Evolutionary conservation across 2,888 invertebrate genomes (phyloP).

Genomic region (Pammene aurita): DNA sequence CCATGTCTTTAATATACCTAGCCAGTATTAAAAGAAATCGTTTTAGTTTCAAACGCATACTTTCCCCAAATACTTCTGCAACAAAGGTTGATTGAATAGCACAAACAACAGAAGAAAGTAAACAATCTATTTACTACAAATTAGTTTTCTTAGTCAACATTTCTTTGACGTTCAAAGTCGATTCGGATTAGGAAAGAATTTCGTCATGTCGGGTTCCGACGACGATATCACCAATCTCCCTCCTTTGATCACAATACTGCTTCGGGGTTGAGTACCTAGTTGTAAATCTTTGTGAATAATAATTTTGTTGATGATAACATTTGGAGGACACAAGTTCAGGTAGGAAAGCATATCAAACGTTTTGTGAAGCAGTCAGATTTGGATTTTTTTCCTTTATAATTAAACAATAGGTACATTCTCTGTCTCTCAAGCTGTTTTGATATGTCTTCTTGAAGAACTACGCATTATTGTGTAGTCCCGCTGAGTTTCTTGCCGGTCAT

Average conservation of each 20-base stretch:
- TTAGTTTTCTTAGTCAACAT: constrained; percentile 62
- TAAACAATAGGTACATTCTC: too few relatives aligned
- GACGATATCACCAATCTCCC: constrained; percentile 55
- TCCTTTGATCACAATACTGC: constrained; percentile 70
- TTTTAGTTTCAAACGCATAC: constrained; percentile 15
- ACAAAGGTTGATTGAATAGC: constrained; percentile 65
- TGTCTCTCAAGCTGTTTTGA: too few relatives aligned
- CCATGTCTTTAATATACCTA: not conserved
- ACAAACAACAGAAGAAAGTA: constrained; percentile 59
- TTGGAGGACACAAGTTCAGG: too few relatives aligned
- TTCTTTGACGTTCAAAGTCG: constrained; percentile 64
- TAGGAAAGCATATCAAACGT: too few relatives aligned
- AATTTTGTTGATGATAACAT: too few relatives aligned
- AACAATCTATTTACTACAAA: constrained; percentile 66
- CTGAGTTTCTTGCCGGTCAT: too few relatives aligned
- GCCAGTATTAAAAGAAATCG: not conserved
- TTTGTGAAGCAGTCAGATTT: too few relatives aligned
- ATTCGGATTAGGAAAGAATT: constrained; percentile 76
- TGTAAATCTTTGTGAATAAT: constrained; percentile 53
- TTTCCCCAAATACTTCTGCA: constrained; percentile 30
- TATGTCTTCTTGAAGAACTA: too few relatives aligned
- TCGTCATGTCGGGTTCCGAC: constrained; percentile 53
- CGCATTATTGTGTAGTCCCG: too few relatives aligned
- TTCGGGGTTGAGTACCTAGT: constrained; percentile 59
- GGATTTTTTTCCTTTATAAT: too few relatives aligned